These are phyloP conservation scores for Sylvietta virens DNA, from an alignment of 2,113 vertebrate genomes.

Conservation along the genomic window DNA sequence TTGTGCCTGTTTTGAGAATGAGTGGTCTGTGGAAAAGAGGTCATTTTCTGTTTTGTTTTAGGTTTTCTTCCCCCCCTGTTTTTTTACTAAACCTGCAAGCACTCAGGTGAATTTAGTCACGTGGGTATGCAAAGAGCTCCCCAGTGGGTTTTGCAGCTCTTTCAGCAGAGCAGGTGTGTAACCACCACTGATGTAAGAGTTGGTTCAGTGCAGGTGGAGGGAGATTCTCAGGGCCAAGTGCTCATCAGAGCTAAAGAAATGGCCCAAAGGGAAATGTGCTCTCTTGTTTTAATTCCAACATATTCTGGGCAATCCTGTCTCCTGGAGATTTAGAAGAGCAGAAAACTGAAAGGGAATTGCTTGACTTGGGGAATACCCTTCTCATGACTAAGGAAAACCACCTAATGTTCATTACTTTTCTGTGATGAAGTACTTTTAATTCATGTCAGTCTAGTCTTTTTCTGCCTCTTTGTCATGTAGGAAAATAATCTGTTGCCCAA, in stretches of 20 bases:
- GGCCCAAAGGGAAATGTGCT: not conserved
- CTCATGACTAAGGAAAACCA: not conserved
- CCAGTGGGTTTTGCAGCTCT: not conserved
- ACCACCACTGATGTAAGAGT: not conserved
- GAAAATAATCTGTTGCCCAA: not conserved
- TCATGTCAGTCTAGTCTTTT: not conserved
- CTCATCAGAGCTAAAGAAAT: not conserved
- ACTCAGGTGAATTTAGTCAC: not conserved
- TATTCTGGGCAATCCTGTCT: not conserved
- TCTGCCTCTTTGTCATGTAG: not conserved
- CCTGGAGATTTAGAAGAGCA: not conserved
- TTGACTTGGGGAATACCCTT: not conserved
- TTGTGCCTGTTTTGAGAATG: not conserved
- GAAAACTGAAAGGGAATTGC: not conserved
- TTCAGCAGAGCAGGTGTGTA: not conserved
- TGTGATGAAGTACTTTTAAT: not conserved
- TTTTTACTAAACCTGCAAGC: not conserved
- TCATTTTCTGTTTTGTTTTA: not conserved
- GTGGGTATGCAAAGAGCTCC: not conserved
- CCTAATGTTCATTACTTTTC: not conserved
- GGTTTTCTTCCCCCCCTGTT: fast-evolving
- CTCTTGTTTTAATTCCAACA: not conserved
- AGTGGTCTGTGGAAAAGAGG: not conserved
- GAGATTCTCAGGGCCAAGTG: not conserved
- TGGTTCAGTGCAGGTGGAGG: not conserved